These are phyloP conservation scores for Protobothrops mucrosquamatus DNA, from an alignment of 2,113 vertebrate genomes.

Conservation along the genomic window DNA sequence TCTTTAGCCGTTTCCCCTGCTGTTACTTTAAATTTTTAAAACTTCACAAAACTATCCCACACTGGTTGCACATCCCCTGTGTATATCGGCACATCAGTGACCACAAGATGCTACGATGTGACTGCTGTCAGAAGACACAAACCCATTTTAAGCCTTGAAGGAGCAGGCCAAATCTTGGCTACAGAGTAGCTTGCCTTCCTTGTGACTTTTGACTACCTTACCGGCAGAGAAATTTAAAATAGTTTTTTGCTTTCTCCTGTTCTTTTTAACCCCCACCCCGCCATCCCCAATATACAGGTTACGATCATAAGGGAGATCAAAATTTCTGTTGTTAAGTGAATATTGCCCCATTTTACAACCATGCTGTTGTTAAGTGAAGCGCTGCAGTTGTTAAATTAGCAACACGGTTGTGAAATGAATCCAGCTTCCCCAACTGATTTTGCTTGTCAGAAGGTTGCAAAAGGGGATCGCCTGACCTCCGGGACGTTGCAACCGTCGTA, in stretches of 20 bases:
- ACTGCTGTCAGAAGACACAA: not conserved
- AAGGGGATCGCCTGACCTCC: no score
- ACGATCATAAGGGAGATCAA: not conserved
- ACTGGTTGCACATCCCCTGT: not conserved
- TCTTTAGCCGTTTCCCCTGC: not conserved
- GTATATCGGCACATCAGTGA: not conserved
- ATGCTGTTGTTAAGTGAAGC: not conserved
- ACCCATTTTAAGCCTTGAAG: not conserved
- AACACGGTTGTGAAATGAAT: not conserved
- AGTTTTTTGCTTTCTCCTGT: not conserved
- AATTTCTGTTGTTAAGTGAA: not conserved
- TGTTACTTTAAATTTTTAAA: not conserved
- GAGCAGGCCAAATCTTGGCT: not conserved
- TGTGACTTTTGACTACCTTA: not conserved
- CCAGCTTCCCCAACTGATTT: not conserved
- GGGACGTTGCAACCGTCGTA: not conserved
- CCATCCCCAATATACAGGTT: not conserved
- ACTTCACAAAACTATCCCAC: not conserved
- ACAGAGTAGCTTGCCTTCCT: not conserved
- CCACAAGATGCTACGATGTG: not conserved
- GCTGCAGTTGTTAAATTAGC: not conserved
- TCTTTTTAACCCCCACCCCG: not conserved
- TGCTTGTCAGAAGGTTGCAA: not conserved
- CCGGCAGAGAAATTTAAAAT: not conserved
- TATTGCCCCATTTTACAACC: not conserved